Evolutionary conservation across 2,113 vertebrate genomes (phyloP), one percentile per base, ranked within the genome.

Genomic region (Macrotus californicus): DNA sequence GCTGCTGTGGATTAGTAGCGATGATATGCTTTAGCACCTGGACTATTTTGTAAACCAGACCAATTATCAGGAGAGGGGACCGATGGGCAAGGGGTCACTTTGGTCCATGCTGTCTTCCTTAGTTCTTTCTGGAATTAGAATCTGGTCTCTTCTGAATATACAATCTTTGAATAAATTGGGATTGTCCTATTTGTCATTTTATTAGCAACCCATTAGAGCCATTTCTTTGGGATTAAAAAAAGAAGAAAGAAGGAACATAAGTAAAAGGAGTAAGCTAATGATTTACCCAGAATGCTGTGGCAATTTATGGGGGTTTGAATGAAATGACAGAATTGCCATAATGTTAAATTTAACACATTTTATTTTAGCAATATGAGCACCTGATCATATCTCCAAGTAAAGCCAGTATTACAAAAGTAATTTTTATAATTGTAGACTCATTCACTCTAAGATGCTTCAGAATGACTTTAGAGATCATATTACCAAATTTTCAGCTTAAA

Each of bases 161-260:
- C 61, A 1, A 1, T 54, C 75, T 77, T 85, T 29, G 54, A 50
- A 39, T 56, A 21, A 67, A 39, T 5, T 43, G 11, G n/a, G 29
- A 19, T 83, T 56, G 39, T 16, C 61, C 31, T 93, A 31, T 77
- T 79, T 82, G n/a, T 61, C 59, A 56, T 82, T 82, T 89, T 89
- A 86, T 79, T 82, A 91, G 67, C 36, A 14, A 88, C 61, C 82
- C 87, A 87, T 46, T n/a, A 79, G 7, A 92, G 69, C 34, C 61
- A 19, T 70, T 91, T 89, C 90, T 94, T 46, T n/a, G 59, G 67
- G 72, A 41, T 76, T 96, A 69, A 82, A 76, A 94, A 86, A 82
- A 85, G 66, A 93, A 66, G 70, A 72, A 22, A 96, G 86, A 56
- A 46, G 79, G 69, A 39, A 26, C 11, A 1, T 41, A 64, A 86